Percentiles rank a stretch among this genome's conserved stretches.
These are phyloP conservation scores for Geotrypetes seraphini DNA, from an alignment of 2,797 vertebrate species.

Conservation along the genomic window DNA sequence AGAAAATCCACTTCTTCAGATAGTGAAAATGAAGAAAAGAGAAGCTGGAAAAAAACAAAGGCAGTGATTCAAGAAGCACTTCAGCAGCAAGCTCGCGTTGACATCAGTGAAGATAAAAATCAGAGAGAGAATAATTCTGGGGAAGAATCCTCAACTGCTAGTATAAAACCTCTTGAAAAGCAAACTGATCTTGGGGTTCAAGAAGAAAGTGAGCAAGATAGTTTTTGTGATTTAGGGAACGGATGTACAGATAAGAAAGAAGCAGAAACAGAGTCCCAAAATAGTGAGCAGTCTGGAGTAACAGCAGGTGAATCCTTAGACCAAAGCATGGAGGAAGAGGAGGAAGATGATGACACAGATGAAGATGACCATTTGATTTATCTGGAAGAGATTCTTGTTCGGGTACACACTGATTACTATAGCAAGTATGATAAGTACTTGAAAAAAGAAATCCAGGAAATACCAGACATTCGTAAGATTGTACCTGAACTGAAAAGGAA, in stretches of 20 bases:
- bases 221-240: constrained; percentile 70
- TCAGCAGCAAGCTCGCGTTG: constrained; percentile 12
- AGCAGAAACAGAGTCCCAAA: constrained; percentile 89
- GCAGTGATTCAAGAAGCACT: constrained; percentile 10
- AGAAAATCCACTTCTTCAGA: constrained; percentile 41
- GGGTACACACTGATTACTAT: constrained; percentile 86
- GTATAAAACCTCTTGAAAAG: constrained; percentile 15
- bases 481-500: constrained; percentile 85
- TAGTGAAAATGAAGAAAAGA: constrained; percentile 45
- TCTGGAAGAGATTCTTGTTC: constrained; percentile 84
- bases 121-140: constrained; percentile 23
- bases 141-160: constrained; percentile 9
- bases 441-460: constrained; percentile 57
- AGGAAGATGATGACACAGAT: constrained; percentile 68
- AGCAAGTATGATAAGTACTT: constrained; percentile 73
- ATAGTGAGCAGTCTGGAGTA: constrained; percentile 88
- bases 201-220: constrained; percentile 55
- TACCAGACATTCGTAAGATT: constrained; percentile 85
- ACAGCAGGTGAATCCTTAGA: constrained; percentile 87
- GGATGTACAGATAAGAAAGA: constrained; percentile 76
- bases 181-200: constrained; percentile 36
- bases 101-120: constrained; percentile 3
- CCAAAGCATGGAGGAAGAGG: constrained; percentile 83
- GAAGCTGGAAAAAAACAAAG: constrained; percentile 27
- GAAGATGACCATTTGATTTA: constrained; percentile 89